Conservation (phyloP, 2,797 vertebrate species). For the Pangasius krempfi region DNA sequence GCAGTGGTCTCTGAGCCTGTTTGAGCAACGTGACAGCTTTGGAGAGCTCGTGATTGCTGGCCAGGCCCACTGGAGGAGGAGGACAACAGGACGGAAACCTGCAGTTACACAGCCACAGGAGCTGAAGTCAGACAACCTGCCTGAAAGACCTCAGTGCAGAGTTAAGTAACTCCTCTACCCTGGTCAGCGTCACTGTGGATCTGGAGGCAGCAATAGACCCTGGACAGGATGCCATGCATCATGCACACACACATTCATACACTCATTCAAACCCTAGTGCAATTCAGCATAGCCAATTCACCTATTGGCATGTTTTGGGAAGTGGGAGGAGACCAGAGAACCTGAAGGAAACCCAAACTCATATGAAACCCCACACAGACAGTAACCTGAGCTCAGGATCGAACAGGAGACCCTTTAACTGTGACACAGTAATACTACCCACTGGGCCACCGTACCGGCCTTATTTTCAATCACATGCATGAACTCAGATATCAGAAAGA, state of each 20-base stretch:
- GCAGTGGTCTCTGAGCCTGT: slow-evolving; percentile 81
- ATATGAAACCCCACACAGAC: background rate
- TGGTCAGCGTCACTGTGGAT: background rate
- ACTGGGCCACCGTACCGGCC: background rate
- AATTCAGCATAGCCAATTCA: background rate
- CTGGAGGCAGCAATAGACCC: background rate
- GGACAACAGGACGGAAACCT: slow-evolving; percentile 80
- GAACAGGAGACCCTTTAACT: background rate
- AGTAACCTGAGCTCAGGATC: background rate
- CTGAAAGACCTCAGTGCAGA: background rate
- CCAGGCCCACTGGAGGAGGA: slow-evolving; percentile 82
- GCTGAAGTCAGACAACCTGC: background rate
- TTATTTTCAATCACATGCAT: background rate
- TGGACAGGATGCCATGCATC: background rate
- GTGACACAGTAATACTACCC: background rate
- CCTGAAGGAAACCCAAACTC: background rate
- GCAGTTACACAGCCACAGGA: slow-evolving; percentile 39
- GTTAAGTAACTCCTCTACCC: background rate
- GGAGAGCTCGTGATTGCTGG: slow-evolving; percentile 72
- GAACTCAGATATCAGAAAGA: background rate
- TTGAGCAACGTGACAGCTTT: slow-evolving; percentile 76
- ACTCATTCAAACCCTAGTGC: background rate
- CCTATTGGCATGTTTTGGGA: background rate
- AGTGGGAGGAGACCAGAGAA: background rate
- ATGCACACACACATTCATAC: background rate